Conservation (phyloP, 2,113 vertebrate genomes). For the Dromiciops gliroides region DNA sequence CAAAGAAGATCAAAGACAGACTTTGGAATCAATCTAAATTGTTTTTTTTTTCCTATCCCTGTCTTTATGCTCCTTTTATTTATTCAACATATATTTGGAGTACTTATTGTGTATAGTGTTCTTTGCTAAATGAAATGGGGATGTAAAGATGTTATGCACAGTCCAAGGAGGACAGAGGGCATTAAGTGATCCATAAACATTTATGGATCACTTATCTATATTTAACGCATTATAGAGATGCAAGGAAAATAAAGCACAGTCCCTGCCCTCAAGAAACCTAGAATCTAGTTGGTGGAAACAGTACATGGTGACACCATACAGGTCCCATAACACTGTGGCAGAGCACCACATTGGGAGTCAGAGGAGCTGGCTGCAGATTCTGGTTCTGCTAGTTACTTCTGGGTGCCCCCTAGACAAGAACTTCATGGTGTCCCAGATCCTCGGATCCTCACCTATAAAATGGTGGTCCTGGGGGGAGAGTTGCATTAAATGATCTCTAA, state of each 20-base stretch:
- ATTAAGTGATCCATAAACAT: not conserved
- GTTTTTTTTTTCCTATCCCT: constrained; percentile 1
- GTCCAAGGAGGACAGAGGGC: not conserved
- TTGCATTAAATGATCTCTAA: not conserved
- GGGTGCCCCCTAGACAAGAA: too few species aligned
- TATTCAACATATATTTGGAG: not conserved
- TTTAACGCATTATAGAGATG: not conserved
- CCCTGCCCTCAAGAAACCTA: not conserved
- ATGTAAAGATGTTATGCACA: not conserved
- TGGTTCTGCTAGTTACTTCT: not conserved
- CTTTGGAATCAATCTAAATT: not conserved
- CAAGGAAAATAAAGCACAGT: not conserved
- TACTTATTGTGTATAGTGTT: not conserved
- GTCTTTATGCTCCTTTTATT: not conserved
- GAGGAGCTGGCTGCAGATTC: not conserved
- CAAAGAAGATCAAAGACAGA: not conserved
- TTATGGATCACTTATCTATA: not conserved
- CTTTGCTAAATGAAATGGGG: not conserved
- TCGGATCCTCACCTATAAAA: not conserved
- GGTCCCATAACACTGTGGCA: not conserved
- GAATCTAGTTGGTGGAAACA: not conserved
- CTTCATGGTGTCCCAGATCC: not conserved
- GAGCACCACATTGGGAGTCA: not conserved
- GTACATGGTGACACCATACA: not conserved
- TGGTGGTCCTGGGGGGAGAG: not conserved